Evolutionary conservation across 2,113 vertebrate species (phyloP).

Genomic region (Acrocephalus arundinaceus): DNA sequence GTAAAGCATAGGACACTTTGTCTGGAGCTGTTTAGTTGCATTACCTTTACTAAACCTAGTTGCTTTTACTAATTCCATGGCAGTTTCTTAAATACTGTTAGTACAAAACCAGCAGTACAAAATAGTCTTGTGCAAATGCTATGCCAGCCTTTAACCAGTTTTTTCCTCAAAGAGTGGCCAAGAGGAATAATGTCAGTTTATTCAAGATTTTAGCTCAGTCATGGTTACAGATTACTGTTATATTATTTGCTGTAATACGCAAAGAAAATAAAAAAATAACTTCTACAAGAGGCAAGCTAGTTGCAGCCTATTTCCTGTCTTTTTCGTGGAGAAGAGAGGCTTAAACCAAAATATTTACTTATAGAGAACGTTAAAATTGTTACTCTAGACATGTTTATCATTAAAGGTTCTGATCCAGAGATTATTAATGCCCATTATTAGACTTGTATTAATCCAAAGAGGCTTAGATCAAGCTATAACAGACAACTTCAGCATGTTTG

Average conservation of each 20-base stretch:
- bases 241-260: not conserved
- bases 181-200: not conserved
- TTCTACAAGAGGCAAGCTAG: not conserved
- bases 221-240: not conserved
- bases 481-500: not conserved
- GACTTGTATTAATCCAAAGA: not conserved
- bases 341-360: slow-evolving; percentile 34
- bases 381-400: not conserved
- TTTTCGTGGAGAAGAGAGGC: not conserved
- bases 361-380: not conserved
- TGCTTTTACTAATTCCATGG: slow-evolving; percentile 36
- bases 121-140: not conserved
- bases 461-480: not conserved
- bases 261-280: not conserved
- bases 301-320: not conserved
- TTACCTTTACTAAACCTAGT: slow-evolving; percentile 36
- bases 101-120: not conserved
- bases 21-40: slow-evolving; percentile 39
- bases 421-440: not conserved
- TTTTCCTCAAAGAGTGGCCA: not conserved
- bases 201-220: not conserved
- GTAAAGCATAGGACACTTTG: slow-evolving; percentile 33
- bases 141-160: not conserved
- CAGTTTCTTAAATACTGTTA: not conserved
- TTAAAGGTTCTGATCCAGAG: not conserved